phyloP scores from a whole-genome alignment of 1,140 invertebrate species.

The Lasaia peninsularis region DNA sequence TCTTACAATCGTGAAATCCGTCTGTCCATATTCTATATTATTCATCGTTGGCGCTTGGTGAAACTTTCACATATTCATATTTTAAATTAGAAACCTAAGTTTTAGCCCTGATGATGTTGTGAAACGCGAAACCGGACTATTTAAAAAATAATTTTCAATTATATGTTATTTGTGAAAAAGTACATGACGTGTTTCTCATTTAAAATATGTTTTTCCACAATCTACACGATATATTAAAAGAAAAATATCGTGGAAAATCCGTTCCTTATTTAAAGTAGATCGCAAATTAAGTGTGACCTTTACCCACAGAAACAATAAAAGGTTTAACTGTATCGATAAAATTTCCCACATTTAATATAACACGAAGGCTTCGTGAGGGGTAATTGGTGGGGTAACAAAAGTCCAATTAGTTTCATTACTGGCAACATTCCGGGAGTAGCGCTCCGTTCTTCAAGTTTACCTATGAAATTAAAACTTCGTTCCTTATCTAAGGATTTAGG shows the following conservation, averaged over 20 bases:
- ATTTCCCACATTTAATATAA: conserved; percentile 9
- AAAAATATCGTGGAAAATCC: neutral
- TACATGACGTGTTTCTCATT: no score
- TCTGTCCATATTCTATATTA: no score
- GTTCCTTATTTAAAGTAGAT: neutral
- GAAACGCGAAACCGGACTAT: no score
- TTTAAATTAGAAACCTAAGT: no score
- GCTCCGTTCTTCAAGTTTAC: conserved; percentile 13
- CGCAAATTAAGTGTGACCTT: neutral
- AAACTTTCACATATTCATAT: no score
- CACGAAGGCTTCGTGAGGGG: conserved; percentile 1
- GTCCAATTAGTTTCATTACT: conserved; percentile 22
- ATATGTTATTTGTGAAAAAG: no score
- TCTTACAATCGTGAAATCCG: no score
- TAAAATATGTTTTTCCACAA: no score
- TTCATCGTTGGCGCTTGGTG: no score
- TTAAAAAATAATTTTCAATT: no score
- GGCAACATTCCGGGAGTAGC: conserved; percentile 18
- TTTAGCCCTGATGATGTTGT: no score
- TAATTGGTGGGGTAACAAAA: conserved; percentile 19
- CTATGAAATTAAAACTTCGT: conserved; percentile 20
- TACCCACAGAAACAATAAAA: neutral
- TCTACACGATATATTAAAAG: no score
- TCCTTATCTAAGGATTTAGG: neutral
- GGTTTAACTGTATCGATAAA: conserved; percentile 8